Base-by-base conservation (phyloP, 2,888 invertebrate species). In the Euproctis similis region DNA sequence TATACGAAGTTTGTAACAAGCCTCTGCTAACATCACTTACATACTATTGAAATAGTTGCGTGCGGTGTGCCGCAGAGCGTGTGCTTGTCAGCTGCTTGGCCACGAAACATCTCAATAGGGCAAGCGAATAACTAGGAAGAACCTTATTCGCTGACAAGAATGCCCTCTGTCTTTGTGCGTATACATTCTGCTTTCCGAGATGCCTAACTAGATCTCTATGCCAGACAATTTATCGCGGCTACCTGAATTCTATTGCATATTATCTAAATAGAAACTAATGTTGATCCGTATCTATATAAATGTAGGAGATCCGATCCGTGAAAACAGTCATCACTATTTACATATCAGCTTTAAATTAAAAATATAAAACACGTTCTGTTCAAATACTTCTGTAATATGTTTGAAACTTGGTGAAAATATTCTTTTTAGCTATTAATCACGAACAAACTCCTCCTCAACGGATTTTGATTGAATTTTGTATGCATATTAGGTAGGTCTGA, bases 41-140 rank as follows among this genome's bases (percentile, higher is more conserved):
- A 50, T 51, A 51, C 50, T 51, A 50, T 50, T 51, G 50, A 50
- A 50, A 50, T 51, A 54, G 58, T 53, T 56, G 49, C 48, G 55
- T 46, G 50, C 55, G 54, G 57, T 58, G 60, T 59, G 59, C 58
- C 48, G 43, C 49, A 53, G 57, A 56, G 59, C 55, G 61, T 65
- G 59, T 64, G 59, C 59, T 62, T 67, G 75, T 75, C 77, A 72
- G 47, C 43, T 36, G 47, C 43, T 41, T 38, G 42, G 13, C 45
- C 50, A 49, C 40, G 60, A 67, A 78, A 81, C 80, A 69, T 78
- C 78, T 81, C 76, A 78, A 81, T 81, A 66, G 53, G 36, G 41
- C 48, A 50, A 44, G 53, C 36, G 49, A 58, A 62, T 66, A 50
- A 61, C 57, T 53, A 50, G 49, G 53, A 57, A 57, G 57, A 46